Base-by-base conservation (phyloP, 2,113 vertebrate genomes). In the Xyliphius kryptos region DNA sequence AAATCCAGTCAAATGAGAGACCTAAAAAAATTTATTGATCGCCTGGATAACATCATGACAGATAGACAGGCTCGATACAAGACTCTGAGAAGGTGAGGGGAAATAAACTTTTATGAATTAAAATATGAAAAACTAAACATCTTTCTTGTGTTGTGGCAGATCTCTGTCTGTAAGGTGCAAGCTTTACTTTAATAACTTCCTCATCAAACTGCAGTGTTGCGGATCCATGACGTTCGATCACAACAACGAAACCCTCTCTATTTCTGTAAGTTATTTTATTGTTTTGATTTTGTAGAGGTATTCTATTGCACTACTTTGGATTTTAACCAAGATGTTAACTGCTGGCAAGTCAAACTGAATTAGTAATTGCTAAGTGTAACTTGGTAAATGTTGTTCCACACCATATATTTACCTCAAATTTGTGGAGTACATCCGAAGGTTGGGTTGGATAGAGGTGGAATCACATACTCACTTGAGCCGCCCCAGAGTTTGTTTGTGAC, bases 141-240 rank as follows among this genome's bases (percentile, higher is more conserved):
- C 52, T 20, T 1, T 56, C 15, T 72, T 20, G 19, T 74, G 56
- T 70, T 56, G 51, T 73, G 62, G 6, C 75, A 93, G 91, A 73
- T 84, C 72, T 59, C 81, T 91, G 73, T 88, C 87, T 63, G 70
- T 91, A 60, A 83, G 85, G 49, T 92, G 91, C 77, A 93, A 89
- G 74, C 76, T 87, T n/a, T 89, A 89, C 73, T 93, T 93, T 75
- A 82, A 91, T 70, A 75, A 80, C 52, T 86, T 90, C 61, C 2
- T 91, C 17, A 82, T 80, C 41, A 74, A 84, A 68, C 79, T 88
- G 38, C 76, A 79, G 38, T 92, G 83, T 74, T 88, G 84, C 72
- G 91, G 91, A 67, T 89, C 88, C 72, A 90, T 93, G 76, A 58
- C 68, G 66, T 93, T 93, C 74, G 89, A 93, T 74, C 91, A 93